Evolutionary conservation across 1,140 invertebrate genomes (phyloP).

Genomic region (Oedothorax gibbosus): DNA sequence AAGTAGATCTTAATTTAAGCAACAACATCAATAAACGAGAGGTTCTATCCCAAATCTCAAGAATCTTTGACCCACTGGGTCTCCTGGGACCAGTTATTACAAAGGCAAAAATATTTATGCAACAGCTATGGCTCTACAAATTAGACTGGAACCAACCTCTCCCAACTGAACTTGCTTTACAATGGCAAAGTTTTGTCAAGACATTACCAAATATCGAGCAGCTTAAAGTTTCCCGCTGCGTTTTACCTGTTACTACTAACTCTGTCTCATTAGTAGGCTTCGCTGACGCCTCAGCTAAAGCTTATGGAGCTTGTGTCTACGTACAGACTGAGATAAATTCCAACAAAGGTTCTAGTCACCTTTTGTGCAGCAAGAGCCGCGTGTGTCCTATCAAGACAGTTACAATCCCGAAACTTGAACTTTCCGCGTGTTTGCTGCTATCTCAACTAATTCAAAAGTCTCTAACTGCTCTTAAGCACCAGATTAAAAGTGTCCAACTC

Average conservation of each 20-base stretch:
- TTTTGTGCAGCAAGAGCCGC: neutral
- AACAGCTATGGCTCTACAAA: neutral
- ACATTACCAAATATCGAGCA: neutral
- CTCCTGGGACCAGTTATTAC: slow-evolving; percentile 1
- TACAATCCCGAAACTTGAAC: neutral
- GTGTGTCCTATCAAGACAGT: neutral
- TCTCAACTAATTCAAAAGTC: neutral
- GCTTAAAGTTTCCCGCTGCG: neutral
- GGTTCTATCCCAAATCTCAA: too few species aligned
- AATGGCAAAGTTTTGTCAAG: neutral
- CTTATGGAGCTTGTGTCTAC: slow-evolving; percentile 68
- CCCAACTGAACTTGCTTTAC: too few species aligned
- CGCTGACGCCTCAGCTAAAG: slow-evolving; percentile 66
- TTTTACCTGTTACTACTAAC: neutral
- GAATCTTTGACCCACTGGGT: neutral
- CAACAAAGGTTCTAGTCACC: neutral
- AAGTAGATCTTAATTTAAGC: neutral
- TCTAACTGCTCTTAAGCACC: neutral
- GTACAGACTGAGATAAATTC: slow-evolving; percentile 40
- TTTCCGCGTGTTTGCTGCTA: neutral
- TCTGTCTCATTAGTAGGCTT: slow-evolving; percentile 65
- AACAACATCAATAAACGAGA: too few species aligned
- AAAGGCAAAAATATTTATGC: slow-evolving; percentile 11
- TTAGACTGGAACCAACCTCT: neutral
- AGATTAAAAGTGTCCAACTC: neutral